phyloP scores from a whole-genome alignment of 1,140 invertebrate species.

The Drosophila subobscura region DNA sequence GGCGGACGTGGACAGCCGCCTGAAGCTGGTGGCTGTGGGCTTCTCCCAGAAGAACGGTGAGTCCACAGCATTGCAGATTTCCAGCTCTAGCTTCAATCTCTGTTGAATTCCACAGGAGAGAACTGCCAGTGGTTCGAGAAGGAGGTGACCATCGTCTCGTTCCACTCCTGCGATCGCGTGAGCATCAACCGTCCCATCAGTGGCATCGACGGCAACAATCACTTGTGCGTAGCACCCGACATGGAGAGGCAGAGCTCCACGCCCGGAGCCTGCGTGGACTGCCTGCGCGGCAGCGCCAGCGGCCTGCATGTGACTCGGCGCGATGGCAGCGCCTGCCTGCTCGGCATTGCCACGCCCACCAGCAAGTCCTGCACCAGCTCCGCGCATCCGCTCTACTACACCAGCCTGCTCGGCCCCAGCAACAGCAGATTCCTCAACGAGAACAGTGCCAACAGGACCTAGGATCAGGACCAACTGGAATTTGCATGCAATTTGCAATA shows the following conservation, averaged over 20 bases:
- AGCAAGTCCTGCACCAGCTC: conserved; percentile 10
- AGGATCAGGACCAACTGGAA: too few relatives aligned
- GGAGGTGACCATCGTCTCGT: too few relatives aligned
- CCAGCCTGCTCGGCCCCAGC: neutral
- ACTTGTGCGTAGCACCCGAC: conserved; percentile 10
- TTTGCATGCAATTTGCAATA: too few relatives aligned
- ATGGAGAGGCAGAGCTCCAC: accelerated
- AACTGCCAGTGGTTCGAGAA: neutral
- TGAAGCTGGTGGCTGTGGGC: neutral
- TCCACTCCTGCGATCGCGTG: too few relatives aligned
- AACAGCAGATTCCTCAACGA: neutral
- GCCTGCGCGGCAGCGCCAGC: conserved; percentile 32
- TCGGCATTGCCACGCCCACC: conserved; percentile 48
- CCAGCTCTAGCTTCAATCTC: too few relatives aligned
- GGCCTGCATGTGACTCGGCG: conserved; percentile 21
- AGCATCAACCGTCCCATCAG: neutral
- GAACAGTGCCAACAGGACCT: too few relatives aligned
- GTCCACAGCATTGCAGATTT: neutral
- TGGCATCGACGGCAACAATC: neutral
- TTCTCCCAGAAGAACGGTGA: conserved; percentile 1
- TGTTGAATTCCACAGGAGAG: neutral
- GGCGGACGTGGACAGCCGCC: neutral
- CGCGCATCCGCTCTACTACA: conserved; percentile 9
- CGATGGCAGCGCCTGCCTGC: conserved; percentile 22
- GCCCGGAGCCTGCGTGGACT: neutral